Base-by-base conservation (phyloP, 2,888 invertebrate genomes). In the Caenorhabditis doughertyi region DNA sequence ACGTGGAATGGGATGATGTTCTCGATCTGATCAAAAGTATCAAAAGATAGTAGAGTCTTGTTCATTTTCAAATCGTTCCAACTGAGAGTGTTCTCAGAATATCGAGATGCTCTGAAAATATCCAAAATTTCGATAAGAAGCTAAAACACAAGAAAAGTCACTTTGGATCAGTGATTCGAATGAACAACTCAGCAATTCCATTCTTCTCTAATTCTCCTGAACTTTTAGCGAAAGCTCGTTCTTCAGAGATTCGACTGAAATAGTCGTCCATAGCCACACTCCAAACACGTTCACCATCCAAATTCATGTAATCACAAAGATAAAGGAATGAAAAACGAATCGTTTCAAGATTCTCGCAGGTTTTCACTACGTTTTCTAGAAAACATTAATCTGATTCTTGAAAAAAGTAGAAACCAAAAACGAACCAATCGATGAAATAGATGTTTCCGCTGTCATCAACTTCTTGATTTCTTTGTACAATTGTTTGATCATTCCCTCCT, bases 241-340 rank as follows among this genome's bases (percentile, higher is more conserved):
- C 74, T 18, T 76, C 74, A 2, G 74, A 76, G 11, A 76, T 65
- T 11, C 49, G 65, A 23, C 56, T 58, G 58, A 76, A 81, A 29
- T 49, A 81, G 47, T 79, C 80, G 29, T 79, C 82, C 56, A 85
- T 42, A 16, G 84, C 81, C 9, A 77, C 68, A 49, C 84, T 87
- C 90, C 90, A 90, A 9, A 90, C 67, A 5, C 74, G 79, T 35
- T 87, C 82, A 35, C 90, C 90, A 32, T 88, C 83, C 16, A 90
- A 65, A 51, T 88, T 89, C 44, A 90, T 82, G 73, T 90, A 88
- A 53, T 90, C 90, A 71, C 88, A 90, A n/a, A 90, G 79, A 67
- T 90, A 90, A 27, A 90, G 70, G 67, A 90, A 87, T 13, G 83
- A 56, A 8, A 44, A 5, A 5, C 74, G 64, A 71, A 83, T 49